Conservation (phyloP, 2,797 vertebrate genomes). For the Steatocranus sp. region DNA sequence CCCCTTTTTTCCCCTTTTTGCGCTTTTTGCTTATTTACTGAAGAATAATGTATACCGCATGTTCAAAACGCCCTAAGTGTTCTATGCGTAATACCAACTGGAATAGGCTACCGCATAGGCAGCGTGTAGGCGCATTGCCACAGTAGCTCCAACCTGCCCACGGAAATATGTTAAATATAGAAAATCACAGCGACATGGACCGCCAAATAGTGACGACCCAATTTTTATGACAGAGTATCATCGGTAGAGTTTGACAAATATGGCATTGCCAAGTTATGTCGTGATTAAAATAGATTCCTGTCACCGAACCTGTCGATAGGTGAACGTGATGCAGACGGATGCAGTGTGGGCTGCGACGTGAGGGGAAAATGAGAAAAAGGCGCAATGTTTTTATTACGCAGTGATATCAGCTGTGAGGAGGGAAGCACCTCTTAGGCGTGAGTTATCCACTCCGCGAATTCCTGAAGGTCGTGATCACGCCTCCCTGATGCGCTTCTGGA, state of each 20-base stretch:
- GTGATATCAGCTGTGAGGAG: constrained; percentile 62
- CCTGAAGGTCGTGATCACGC: constrained; percentile 23
- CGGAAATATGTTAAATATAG: constrained; percentile 51
- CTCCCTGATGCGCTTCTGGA: not conserved
- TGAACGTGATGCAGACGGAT: constrained; percentile 68
- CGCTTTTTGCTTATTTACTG: not conserved
- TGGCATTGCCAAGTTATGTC: not conserved
- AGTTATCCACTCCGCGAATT: constrained; percentile 14
- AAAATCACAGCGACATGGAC: constrained; percentile 8
- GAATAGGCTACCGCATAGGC: constrained; percentile 69
- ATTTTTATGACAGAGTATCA: not conserved
- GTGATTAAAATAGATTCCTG: constrained; percentile 15
- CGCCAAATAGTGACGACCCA: not conserved
- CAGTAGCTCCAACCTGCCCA: constrained; percentile 58
- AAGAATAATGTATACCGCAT: not conserved
- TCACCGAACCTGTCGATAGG: constrained; percentile 51
- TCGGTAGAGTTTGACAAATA: not conserved
- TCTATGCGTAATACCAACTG: constrained; percentile 57
- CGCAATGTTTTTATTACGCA: constrained; percentile 79
- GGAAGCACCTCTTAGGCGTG: constrained; percentile 49
- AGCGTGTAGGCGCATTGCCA: constrained; percentile 71
- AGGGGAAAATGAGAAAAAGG: constrained; percentile 38
- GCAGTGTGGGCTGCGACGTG: constrained; percentile 66
- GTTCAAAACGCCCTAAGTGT: constrained; percentile 23
- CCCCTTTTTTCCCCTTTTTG: not conserved